phyloP scores from a whole-genome alignment of 2,797 vertebrate species.

The Pitangus sulphuratus region DNA sequence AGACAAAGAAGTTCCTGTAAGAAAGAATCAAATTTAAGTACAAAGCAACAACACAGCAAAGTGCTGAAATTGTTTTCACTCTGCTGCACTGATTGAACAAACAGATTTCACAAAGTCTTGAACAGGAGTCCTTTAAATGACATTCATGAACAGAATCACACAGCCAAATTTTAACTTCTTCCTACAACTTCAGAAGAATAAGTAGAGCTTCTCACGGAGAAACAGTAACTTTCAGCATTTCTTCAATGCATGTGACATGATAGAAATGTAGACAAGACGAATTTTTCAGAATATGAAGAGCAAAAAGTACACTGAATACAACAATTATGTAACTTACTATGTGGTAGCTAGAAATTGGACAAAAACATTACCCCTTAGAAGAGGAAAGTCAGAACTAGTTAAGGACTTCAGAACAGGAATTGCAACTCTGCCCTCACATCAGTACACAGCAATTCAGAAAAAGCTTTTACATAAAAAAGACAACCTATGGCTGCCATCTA shows the following conservation, averaged over 20 bases:
- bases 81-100: not conserved
- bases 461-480: constrained; percentile 4
- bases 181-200: not conserved
- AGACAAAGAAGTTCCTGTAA: not conserved
- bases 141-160: not conserved
- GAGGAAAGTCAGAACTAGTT: not conserved
- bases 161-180: not conserved
- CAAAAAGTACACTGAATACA: not conserved
- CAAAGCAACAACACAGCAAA: not conserved
- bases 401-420: not conserved
- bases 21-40: not conserved
- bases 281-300: not conserved
- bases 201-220: not conserved
- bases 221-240: not conserved
- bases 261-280: not conserved
- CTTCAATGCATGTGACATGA: not conserved
- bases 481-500: not conserved
- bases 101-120: not conserved
- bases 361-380: not conserved
- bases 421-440: not conserved
- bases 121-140: not conserved
- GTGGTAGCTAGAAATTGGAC: not conserved
- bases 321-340: not conserved
- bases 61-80: not conserved
- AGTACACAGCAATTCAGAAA: not conserved